Evolutionary conservation across 2,113 vertebrate genomes (phyloP).

Genomic region (Oryzias curvinotus): DNA sequence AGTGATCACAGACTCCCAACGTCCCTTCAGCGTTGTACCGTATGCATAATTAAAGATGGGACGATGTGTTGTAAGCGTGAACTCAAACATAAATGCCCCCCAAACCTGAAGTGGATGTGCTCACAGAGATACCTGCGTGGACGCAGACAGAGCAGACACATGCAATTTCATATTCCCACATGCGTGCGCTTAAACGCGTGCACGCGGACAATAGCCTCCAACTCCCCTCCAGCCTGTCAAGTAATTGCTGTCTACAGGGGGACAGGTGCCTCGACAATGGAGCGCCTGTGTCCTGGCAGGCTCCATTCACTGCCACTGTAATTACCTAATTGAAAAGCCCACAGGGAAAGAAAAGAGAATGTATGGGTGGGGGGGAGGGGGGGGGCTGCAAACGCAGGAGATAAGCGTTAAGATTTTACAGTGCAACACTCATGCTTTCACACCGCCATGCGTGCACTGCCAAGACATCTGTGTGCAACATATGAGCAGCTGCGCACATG

Average conservation of each 20-base stretch:
- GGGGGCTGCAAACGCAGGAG: constrained; percentile 28
- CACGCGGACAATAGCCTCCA: constrained; percentile 62
- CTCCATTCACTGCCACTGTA: constrained; percentile 71
- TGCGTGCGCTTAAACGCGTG: constrained; percentile 11
- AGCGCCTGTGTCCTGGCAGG: constrained; percentile 59
- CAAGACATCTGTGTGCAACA: constrained; percentile 7
- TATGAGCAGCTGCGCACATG: not conserved
- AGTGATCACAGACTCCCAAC: not conserved
- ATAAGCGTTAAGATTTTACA: constrained; percentile 41
- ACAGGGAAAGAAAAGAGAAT: constrained; percentile 34
- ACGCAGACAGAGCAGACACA: constrained; percentile 10
- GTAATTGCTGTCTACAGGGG: constrained; percentile 76
- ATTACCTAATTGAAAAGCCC: constrained; percentile 79
- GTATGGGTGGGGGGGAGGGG: constrained; percentile 3
- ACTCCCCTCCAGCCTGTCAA: constrained; percentile 65
- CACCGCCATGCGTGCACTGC: not conserved
- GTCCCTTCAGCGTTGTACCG: constrained; percentile 1
- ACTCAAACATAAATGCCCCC: constrained; percentile 18
- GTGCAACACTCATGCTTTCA: constrained; percentile 23
- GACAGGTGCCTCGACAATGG: constrained; percentile 74
- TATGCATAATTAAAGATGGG: constrained; percentile 3
- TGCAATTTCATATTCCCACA: constrained; percentile 6
- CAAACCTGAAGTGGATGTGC: constrained; percentile 19
- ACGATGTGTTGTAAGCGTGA: constrained; percentile 5
- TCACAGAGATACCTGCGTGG: constrained; percentile 28